Evolutionary conservation across 1,140 invertebrate genomes (phyloP).

Genomic region (Zaprionus inermis): DNA sequence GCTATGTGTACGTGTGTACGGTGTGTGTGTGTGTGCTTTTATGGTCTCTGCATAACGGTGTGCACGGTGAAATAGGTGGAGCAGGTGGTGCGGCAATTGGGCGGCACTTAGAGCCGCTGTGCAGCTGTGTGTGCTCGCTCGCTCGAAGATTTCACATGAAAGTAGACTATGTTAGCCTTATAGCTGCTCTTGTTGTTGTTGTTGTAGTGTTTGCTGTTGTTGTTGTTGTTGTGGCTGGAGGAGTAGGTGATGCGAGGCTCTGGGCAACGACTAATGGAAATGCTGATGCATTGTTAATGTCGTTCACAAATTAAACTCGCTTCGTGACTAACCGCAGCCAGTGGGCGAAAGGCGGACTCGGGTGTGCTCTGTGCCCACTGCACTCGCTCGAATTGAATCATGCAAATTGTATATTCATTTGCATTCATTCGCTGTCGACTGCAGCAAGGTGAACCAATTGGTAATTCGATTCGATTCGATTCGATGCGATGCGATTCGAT

Average conservation of each 20-base stretch:
- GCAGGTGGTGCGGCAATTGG: conserved; percentile 39
- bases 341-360: neutral
- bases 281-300: conserved; percentile 39
- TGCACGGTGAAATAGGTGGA: conserved; percentile 15
- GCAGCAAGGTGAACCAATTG: conserved; percentile 6
- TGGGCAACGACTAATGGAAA: neutral
- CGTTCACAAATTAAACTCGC: conserved; percentile 24
- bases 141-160: conserved; percentile 57
- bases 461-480: conserved; percentile 7
- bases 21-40: conserved; percentile 32
- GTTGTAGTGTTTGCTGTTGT: neutral
- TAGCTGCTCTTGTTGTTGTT: neutral
- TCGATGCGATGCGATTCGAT: conserved; percentile 3
- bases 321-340: neutral
- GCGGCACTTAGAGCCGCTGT: conserved; percentile 3
- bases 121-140: conserved; percentile 63
- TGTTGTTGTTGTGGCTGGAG: neutral
- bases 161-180: neutral
- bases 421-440: conserved; percentile 6
- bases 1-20: neutral
- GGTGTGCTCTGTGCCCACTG: no score
- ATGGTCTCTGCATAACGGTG: conserved; percentile 20
- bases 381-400: neutral
- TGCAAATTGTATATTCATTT: conserved; percentile 8
- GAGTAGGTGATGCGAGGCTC: neutral